Conservation (phyloP, 2,113 vertebrate species). For the Paralichthys olivaceus region DNA sequence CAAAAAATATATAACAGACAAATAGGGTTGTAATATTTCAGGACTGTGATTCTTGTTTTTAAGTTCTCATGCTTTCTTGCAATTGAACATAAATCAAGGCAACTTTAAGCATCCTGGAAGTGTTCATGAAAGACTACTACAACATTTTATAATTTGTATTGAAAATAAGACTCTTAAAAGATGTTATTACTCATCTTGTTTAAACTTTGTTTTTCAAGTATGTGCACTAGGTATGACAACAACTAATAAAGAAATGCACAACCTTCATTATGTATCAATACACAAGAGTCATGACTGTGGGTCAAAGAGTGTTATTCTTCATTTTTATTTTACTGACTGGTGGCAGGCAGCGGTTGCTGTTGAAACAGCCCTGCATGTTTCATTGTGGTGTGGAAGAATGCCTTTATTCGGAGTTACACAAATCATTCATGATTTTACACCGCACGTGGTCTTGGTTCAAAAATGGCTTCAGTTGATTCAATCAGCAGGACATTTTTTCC, state of each 20-base stretch:
- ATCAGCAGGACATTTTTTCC: conserved; percentile 4
- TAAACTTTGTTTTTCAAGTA: no score
- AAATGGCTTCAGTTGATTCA: conserved; percentile 17
- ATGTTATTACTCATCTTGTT: background rate
- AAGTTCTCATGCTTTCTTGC: no score
- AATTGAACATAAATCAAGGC: no score
- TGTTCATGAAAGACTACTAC: no score
- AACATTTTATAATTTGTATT: no score
- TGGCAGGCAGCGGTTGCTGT: conserved; percentile 4
- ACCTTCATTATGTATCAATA: background rate
- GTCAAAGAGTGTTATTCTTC: conserved; percentile 53
- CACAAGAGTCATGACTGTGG: conserved; percentile 7
- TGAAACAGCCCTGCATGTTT: conserved; percentile 10
- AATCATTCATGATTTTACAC: conserved; percentile 11
- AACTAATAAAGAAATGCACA: background rate
- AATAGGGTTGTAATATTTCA: no score
- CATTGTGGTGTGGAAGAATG: conserved; percentile 6
- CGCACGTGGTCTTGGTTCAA: background rate
- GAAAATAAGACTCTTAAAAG: background rate
- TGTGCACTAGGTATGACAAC: background rate
- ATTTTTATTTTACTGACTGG: conserved; percentile 27
- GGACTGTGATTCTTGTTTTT: no score
- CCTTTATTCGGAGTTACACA: background rate
- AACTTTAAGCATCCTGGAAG: no score
- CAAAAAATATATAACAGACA: no score